Conservation (phyloP, 2,797 vertebrate species). For the Scolopax bukidnonensis region DNA sequence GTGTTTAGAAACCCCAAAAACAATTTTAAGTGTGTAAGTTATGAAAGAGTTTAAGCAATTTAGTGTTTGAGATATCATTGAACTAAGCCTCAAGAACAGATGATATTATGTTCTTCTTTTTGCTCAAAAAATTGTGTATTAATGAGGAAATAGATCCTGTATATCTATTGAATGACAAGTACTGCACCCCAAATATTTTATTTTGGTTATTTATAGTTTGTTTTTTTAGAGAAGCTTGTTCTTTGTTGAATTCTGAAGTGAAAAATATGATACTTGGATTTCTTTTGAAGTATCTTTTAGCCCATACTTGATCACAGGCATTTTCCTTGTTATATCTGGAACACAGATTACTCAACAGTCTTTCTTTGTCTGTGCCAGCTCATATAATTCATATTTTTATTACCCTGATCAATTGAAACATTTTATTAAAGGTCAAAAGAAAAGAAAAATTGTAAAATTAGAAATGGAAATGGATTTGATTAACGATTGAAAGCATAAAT, state of each 20-base stretch:
- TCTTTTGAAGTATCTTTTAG: neutral
- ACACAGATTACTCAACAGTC: conserved; percentile 9
- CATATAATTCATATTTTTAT: conserved; percentile 71
- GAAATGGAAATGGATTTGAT: conserved; percentile 68
- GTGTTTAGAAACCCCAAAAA: neutral
- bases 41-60: neutral
- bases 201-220: neutral
- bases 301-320: neutral
- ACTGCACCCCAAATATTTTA: neutral
- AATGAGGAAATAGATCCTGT: neutral
- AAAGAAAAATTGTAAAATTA: conserved; percentile 74
- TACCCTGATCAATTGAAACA: conserved; percentile 70
- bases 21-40: neutral
- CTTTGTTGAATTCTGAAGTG: neutral
- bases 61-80: neutral
- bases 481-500: conserved; percentile 64
- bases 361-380: conserved; percentile 63
- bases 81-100: neutral
- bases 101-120: neutral
- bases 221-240: neutral
- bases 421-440: conserved; percentile 73
- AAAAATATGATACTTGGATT: neutral
- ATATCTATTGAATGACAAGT: neutral
- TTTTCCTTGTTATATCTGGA: conserved; percentile 43
- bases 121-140: neutral